phyloP scores from a whole-genome alignment of 2,888 invertebrate genomes.

The Dione vanillae region DNA sequence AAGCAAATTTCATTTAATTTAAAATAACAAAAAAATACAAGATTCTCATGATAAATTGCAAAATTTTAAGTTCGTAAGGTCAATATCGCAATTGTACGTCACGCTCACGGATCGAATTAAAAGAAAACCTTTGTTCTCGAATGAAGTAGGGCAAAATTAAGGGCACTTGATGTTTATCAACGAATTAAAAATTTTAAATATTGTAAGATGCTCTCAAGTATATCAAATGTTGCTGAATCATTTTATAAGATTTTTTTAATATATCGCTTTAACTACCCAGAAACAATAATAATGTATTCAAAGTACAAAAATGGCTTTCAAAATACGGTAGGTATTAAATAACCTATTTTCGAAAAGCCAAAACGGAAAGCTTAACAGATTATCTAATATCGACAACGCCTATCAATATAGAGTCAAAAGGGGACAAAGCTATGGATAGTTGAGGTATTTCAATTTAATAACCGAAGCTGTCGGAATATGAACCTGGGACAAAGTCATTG shows the following conservation, averaged over 20 bases:
- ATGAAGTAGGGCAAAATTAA: constrained; percentile 37
- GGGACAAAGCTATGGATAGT: constrained; percentile 24
- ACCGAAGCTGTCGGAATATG: constrained; percentile 40
- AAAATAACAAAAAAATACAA: background rate
- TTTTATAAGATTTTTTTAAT: no score
- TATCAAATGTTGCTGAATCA: background rate
- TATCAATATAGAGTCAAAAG: constrained; percentile 15
- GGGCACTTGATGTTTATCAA: constrained; percentile 25
- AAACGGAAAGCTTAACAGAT: background rate
- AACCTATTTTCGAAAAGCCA: background rate
- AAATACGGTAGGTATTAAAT: no score
- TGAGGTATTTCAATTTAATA: constrained; percentile 52
- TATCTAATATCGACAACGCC: constrained; percentile 16
- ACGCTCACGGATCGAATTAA: constrained; percentile 52
- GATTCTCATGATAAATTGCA: constrained; percentile 57
- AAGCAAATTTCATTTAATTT: background rate
- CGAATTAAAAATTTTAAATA: background rate
- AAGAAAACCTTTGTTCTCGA: constrained; percentile 12
- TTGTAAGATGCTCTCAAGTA: background rate
- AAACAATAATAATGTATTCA: no score
- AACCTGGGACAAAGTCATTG: constrained; percentile 42
- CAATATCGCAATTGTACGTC: constrained; percentile 53
- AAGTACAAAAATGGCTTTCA: no score
- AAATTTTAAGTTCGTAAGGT: constrained; percentile 59
- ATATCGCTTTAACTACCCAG: no score